A percentile compares a stretch with the other conserved stretches of the same genome.
Evolutionary conservation across 2,797 vertebrate genomes (phyloP).

Genomic region (Chelmon rostratus): DNA sequence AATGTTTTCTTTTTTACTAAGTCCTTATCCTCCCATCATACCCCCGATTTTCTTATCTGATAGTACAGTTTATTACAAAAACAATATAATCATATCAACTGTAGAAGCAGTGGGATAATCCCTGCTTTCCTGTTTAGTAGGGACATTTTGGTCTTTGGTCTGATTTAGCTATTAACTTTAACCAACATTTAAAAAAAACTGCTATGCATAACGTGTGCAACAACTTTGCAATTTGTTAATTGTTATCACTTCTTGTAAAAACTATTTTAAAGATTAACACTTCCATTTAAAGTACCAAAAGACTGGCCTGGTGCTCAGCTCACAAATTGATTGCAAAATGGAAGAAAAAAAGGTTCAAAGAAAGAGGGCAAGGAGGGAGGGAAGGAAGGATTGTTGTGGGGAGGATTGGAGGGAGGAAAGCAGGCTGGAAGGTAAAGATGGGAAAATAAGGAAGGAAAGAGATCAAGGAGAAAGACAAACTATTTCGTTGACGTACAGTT

Average conservation of each 20-base stretch:
- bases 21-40: not conserved
- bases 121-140: not conserved
- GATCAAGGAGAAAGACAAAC: not conserved
- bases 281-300: not conserved
- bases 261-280: not conserved
- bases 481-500: not conserved
- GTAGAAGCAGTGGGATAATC: not conserved
- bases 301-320: not conserved
- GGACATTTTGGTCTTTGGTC: not conserved
- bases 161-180: not conserved
- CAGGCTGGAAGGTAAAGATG: not conserved
- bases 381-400: not conserved
- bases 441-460: not conserved
- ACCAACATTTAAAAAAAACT: not conserved
- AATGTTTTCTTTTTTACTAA: not conserved
- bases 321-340: constrained; percentile 8
- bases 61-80: not conserved
- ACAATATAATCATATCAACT: too few species aligned
- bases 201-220: not conserved
- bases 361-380: not conserved
- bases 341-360: constrained; percentile 2
- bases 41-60: not conserved
- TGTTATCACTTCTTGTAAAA: not conserved
- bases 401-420: not conserved
- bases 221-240: not conserved